These are phyloP conservation scores for Patella vulgata DNA, from an alignment of 1,140 invertebrate genomes.

Conservation along the genomic window DNA sequence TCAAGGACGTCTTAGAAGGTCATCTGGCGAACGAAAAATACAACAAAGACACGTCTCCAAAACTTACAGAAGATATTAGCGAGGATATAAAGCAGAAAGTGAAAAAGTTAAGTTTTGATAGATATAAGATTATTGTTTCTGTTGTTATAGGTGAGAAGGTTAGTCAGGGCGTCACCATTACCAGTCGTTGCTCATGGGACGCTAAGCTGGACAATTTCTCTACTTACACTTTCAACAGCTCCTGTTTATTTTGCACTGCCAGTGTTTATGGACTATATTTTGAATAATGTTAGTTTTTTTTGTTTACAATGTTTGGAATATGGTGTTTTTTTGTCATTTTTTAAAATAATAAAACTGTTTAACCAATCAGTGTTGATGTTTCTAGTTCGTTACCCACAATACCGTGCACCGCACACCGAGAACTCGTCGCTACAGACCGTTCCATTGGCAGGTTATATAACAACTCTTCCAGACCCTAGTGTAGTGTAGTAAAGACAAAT, in stretches of 20 bases:
- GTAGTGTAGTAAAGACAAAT: no score
- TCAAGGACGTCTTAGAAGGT: slow-evolving; percentile 32
- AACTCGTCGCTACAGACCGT: neutral
- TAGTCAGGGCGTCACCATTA: slow-evolving; percentile 44
- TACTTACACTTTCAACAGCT: slow-evolving; percentile 42
- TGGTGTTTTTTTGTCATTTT: neutral
- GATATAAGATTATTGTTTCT: slow-evolving; percentile 49
- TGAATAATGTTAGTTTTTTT: slow-evolving; percentile 33
- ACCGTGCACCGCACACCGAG: neutral
- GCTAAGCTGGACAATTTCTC: slow-evolving; percentile 47
- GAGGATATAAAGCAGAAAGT: slow-evolving; percentile 41
- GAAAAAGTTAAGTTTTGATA: slow-evolving; percentile 43
- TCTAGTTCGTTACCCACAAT: neutral
- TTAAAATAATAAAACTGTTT: no score
- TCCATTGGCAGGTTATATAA: neutral
- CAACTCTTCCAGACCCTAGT: no score
- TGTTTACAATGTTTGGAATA: neutral
- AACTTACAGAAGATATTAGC: slow-evolving; percentile 25
- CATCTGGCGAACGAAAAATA: slow-evolving; percentile 33
- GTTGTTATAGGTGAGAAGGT: slow-evolving; percentile 47
- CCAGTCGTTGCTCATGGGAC: slow-evolving; percentile 52
- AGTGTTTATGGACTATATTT: slow-evolving; percentile 53
- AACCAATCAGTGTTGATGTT: no score
- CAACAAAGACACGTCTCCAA: slow-evolving; percentile 17
- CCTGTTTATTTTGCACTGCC: slow-evolving; percentile 42